Evolutionary conservation across 2,797 vertebrate genomes (phyloP).

Genomic region (Mallotus villosus): DNA sequence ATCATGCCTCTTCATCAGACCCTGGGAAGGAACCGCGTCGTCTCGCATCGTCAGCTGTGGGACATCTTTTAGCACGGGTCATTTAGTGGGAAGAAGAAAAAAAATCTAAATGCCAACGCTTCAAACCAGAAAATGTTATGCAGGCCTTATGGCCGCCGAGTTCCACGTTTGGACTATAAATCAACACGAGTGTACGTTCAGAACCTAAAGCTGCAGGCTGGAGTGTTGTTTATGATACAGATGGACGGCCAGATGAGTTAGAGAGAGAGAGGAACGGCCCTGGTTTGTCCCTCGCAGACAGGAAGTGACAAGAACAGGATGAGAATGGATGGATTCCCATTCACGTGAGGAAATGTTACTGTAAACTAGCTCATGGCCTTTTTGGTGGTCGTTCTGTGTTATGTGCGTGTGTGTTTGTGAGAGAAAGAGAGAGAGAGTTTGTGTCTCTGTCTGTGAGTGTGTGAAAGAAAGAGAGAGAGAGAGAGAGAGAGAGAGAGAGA

Average conservation of each 20-base stretch:
- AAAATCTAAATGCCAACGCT: neutral
- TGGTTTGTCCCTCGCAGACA: neutral
- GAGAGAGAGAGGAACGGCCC: neutral
- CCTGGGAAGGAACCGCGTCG: constrained; percentile 22
- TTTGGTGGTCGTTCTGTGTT: neutral
- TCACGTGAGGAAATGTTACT: constrained; percentile 28
- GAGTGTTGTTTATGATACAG: neutral
- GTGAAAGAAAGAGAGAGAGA: neutral
- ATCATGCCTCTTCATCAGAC: neutral
- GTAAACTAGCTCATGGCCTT: constrained; percentile 1
- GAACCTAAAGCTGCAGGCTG: neutral
- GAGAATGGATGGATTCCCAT: constrained; percentile 12
- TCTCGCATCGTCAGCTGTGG: constrained; percentile 27
- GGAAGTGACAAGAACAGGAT: constrained; percentile 7
- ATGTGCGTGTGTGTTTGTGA: constrained; percentile 21
- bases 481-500: neutral
- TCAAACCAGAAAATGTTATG: neutral
- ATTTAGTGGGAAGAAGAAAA: neutral
- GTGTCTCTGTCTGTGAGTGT: neutral
- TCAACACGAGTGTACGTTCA: neutral
- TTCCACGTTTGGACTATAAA: neutral
- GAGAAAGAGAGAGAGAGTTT: neutral
- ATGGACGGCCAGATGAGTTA: neutral
- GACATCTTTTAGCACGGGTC: constrained; percentile 19
- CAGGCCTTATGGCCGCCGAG: neutral